These are phyloP conservation scores for Liodrosophila aerea DNA, from an alignment of 2,888 invertebrate species.

Conservation along the genomic window DNA sequence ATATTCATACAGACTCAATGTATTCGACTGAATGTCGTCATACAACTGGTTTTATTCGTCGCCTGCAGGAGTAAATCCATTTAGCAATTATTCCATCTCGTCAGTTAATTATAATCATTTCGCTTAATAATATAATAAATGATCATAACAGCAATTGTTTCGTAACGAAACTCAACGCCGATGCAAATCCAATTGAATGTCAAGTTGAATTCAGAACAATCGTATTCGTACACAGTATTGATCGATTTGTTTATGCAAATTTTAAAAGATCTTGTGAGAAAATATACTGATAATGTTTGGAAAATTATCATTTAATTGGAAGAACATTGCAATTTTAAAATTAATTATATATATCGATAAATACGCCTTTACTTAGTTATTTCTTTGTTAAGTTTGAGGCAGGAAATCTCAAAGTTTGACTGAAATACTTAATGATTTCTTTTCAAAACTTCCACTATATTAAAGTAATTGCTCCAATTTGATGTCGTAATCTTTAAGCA, in stretches of 20 bases:
- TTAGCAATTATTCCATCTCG: conserved; percentile 61
- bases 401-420: too few relatives aligned
- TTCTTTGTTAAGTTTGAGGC: too few relatives aligned
- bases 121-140: conserved; percentile 38
- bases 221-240: background rate
- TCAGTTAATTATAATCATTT: conserved; percentile 65
- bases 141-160: conserved; percentile 34
- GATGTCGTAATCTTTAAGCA: too few relatives aligned
- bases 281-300: background rate
- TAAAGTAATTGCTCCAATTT: too few relatives aligned
- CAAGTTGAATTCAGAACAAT: conserved; percentile 12
- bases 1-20: conserved; percentile 27
- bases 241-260: background rate
- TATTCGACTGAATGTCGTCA: conserved; percentile 58
- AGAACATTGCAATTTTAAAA: too few relatives aligned
- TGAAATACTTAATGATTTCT: too few relatives aligned
- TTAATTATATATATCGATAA: too few relatives aligned
- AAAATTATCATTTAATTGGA: too few relatives aligned
- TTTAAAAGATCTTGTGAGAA: background rate
- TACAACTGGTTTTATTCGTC: conserved; percentile 44
- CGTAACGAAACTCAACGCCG: conserved; percentile 33
- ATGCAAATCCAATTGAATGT: conserved; percentile 43
- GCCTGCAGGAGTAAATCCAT: conserved; percentile 71
- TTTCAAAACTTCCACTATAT: too few relatives aligned
- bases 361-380: too few relatives aligned